Percentiles rank a stretch among this genome's conserved stretches.
Evolutionary conservation across 1,140 invertebrate species (phyloP).

Genomic region (Drosophila novamexicana): DNA sequence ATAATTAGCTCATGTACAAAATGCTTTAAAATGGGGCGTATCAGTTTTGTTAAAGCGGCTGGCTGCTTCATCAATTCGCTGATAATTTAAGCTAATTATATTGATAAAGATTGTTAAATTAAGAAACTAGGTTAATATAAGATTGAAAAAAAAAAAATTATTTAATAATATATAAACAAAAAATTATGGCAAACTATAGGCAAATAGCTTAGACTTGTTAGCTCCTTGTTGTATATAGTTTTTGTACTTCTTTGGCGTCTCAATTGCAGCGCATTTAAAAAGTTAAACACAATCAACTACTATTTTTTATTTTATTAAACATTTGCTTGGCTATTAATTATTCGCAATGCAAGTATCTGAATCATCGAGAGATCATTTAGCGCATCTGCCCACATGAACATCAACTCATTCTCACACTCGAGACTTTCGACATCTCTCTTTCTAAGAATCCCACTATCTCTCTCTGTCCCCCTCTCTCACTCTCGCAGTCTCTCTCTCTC

Average conservation of each 20-base stretch:
- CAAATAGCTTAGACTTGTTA: no score
- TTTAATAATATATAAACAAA: no score
- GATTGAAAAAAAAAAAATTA: no score
- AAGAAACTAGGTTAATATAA: no score
- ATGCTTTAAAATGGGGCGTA: slow-evolving; percentile 30
- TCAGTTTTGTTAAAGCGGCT: slow-evolving; percentile 8
- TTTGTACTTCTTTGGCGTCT: no score
- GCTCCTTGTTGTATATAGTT: not conserved
- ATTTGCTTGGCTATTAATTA: slow-evolving; percentile 40
- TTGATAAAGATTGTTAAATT: not conserved
- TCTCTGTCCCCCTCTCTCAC: not conserved
- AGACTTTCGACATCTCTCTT: not conserved
- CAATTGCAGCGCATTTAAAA: not conserved
- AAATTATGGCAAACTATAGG: no score
- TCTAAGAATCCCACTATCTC: not conserved
- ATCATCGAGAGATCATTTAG: slow-evolving; percentile 30
- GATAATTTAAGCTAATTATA: not conserved
- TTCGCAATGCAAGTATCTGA: slow-evolving; percentile 29
- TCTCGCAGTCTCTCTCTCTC: not conserved
- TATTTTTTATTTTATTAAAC: not conserved
- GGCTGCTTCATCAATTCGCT: slow-evolving; percentile 22
- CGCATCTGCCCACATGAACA: slow-evolving; percentile 14
- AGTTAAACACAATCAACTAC: not conserved
- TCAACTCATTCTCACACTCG: not conserved
- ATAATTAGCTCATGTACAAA: slow-evolving; percentile 5